Base-by-base conservation (phyloP, 2,888 invertebrate genomes). In the Habrosyne pyritoides region DNA sequence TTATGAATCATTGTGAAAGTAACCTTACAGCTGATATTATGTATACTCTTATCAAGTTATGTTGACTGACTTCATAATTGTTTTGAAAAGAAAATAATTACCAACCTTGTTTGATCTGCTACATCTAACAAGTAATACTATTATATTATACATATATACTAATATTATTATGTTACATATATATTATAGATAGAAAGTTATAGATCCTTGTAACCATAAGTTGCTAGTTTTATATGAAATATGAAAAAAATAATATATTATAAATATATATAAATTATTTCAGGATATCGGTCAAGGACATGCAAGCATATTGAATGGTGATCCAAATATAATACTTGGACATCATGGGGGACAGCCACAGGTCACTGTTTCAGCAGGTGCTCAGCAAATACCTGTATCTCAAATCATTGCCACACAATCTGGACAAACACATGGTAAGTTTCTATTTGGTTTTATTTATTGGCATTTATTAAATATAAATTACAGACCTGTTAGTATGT, bases 321-420 rank as follows among this genome's bases (percentile, higher is more conserved):
- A 93, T 68, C 91, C 91, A 24, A 91, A 91, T 64, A 89, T 93
- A 52, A 88, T 94, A 77, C 85, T 94, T 56, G 91, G 94, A n/a
- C 94, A 94, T 65, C 94, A 94, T 79, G 80, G 84, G 3, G 91
- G 92, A 4, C 91, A 88, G 63, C 73, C 83, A 1, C 90, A 89
- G 64, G 89, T 90, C 54, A 86, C 90, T 2, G 91, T 92, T 4
- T 89, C 91, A 5, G 74, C 86, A 0, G 82, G 81, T 10, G 81
- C 81, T 2, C 92, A 93, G 66, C 92, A 92, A 66, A 89, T 93
- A 69, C 92, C 91, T 2, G 90, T 91, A 1, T 87, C 92, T 42
- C 92, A 92, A 67, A 89, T 92, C 48, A 91, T 92, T 63, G 89
- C 91, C 42, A 83, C 91, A 53, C 91, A 89, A 65, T 80, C 92